phyloP scores from a whole-genome alignment of 2,797 vertebrate genomes.

The Podarcis siculus region DNA sequence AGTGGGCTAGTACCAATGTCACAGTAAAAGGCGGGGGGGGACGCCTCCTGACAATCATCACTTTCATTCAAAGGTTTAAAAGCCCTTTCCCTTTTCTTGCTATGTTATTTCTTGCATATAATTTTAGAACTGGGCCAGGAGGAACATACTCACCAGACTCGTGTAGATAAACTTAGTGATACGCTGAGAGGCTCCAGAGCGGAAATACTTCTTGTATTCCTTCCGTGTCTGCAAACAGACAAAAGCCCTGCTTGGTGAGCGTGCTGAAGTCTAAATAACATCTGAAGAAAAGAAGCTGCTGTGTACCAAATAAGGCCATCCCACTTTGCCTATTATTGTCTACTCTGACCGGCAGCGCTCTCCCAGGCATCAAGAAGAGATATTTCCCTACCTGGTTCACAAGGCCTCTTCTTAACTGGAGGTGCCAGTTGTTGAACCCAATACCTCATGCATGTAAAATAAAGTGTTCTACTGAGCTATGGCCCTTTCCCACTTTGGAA shows the following conservation, averaged over 20 bases:
- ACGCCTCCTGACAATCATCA: not conserved
- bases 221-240: conserved; percentile 71
- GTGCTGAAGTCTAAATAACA: not conserved
- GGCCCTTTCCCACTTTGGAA: not conserved
- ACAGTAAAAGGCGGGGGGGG: not conserved
- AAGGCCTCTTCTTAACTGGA: too few relatives aligned
- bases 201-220: conserved; percentile 76
- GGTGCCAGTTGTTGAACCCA: too few relatives aligned
- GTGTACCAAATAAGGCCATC: not conserved
- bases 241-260: not conserved
- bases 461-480: not conserved
- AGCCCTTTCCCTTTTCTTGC: not conserved
- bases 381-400: not conserved
- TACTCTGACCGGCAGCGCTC: not conserved
- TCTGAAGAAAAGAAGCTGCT: not conserved
- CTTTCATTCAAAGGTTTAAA: not conserved
- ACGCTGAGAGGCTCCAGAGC: conserved; percentile 63
- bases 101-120: not conserved
- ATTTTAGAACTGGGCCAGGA: not conserved
- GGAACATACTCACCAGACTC: conserved; percentile 72
- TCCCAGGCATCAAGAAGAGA: too few relatives aligned
- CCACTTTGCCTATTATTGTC: not conserved
- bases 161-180: conserved; percentile 78
- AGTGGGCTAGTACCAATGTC: not conserved
- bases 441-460: too few relatives aligned